Base-by-base conservation (phyloP, 2,797 vertebrate species). In the Aulostomus chinensis region DNA sequence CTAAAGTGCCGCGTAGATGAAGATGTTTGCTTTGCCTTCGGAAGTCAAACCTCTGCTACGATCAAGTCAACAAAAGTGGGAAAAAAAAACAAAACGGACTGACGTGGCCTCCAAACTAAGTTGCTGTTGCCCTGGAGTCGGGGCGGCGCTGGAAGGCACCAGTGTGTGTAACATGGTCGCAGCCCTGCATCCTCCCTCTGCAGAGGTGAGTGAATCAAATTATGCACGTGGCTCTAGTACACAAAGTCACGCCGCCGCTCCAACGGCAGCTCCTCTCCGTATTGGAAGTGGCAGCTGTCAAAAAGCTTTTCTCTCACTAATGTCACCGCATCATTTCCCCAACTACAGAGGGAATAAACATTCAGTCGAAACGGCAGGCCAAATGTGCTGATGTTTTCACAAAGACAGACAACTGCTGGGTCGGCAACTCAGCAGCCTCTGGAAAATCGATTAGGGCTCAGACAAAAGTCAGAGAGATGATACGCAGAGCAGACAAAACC, bases 261-360 rank as follows among this genome's bases (percentile, higher is more conserved):
- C 33, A 16, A 55, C 40, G 7, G 28, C 25, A 61, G 56, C 57
- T 15, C n/a, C 31, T 59, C 14, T 31, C 17, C 43, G 48, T 49
- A 80, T 72, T 74, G 3, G 39, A 75, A 68, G 64, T 77, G 80
- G 74, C 81, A 82, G 78, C 76, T 82, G 79, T 85, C 83, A 82
- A 36, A 72, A 79, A 67, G 50, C 53, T 49, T 67, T 57, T 67
- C 63, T 67, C 38, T 50, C 36, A 40, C 53, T 46, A 52, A 76
- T 62, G 73, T 76, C 69, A 46, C 48, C 2, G 58, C 67, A 51
- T 73, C 51, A 54, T 58, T 59, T 75, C 54, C 49, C 54, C 54
- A 62, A 34, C 58, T 40, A 73, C 51, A 60, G 13, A 31, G 33
- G 24, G 17, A 64, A 46, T 38, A 49, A 73, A 60, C 40, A 37